These are phyloP conservation scores for Heterohyrax brucei DNA, from an alignment of 2,797 vertebrate species.

Conservation along the genomic window DNA sequence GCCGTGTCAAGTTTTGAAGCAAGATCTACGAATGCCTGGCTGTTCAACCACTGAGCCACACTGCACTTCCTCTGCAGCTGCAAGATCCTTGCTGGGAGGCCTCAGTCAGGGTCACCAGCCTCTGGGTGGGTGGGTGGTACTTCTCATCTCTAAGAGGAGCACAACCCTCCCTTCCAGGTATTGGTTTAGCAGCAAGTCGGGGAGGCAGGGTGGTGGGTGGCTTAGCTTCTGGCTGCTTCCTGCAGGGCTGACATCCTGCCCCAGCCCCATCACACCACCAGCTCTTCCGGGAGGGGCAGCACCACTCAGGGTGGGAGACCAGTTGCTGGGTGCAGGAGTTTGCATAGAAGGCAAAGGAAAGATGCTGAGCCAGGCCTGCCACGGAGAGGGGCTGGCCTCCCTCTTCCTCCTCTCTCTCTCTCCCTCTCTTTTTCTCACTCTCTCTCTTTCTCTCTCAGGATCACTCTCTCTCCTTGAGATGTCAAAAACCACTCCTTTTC, in stretches of 20 bases:
- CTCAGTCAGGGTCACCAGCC: not conserved
- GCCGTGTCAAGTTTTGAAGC: not conserved
- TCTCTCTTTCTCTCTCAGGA: not conserved
- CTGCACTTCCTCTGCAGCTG: not conserved
- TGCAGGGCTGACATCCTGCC: conserved; percentile 31
- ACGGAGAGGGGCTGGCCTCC: not conserved
- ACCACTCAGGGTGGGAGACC: not conserved
- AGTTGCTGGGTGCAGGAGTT: not conserved
- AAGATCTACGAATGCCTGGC: not conserved
- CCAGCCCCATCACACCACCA: not conserved
- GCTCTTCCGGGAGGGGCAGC: not conserved
- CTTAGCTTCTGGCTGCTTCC: conserved; percentile 40
- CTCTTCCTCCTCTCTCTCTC: not conserved
- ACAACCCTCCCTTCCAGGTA: not conserved
- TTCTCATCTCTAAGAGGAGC: not conserved
- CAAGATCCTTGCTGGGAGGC: not conserved
- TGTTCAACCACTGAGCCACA: not conserved
- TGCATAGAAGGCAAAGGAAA: conserved; percentile 21
- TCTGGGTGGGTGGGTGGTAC: not conserved
- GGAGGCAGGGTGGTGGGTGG: conserved; percentile 6
- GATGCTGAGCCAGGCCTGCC: conserved; percentile 16
- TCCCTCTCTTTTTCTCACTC: not conserved
- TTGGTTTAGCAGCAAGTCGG: not conserved
- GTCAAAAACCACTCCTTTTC: not conserved
- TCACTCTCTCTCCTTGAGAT: not conserved